Base-by-base conservation (phyloP, 2,113 vertebrate genomes). In the Poeciliopsis occidentalis region DNA sequence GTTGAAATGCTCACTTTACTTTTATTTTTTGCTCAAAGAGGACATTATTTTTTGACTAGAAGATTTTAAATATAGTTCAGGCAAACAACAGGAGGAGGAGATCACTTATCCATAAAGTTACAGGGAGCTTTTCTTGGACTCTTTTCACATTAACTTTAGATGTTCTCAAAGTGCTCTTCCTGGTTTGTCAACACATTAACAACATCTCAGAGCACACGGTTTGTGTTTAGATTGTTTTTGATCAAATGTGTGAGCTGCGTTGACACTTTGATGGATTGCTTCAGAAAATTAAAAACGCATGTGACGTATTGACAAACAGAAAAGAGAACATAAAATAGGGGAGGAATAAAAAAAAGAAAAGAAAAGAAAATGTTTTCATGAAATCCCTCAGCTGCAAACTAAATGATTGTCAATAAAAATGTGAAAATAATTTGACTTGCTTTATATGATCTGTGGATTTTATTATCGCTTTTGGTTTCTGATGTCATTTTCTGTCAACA, bases 1-100 rank as follows among this genome's bases (percentile, higher is more conserved):
- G 88, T 84, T 3, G 75, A 85, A 29, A 81, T 27, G 70, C 67
- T 77, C 32, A 32, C 67, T 31, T 47, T 68, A 22, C 44, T 29
- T 29, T 29, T 29, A 2, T 29, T 29, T 29, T 29, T 29, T 29
- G 29, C 29, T 29, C 29, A 29, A 68, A 64, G 29, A 76, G 31
- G 34, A 64, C 67, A 61, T 66, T 39, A 39, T 60, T 37, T 83
- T 82, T 80, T 32, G n/a, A 62, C n/a, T 37, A 63, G 34, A 78
- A 79, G 29, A 66, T 24, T 64, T 61, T 71, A 77, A 78, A 85
- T 70, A 73, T 75, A 69, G 54, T 27, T 13, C 12, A 32, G 19
- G 27, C 57, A 60, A 37, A 37, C 74, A 63, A 71, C 27, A 39
- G 26, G 54, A 4, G 51, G 51, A 67, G 17, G 24, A 47, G 54